Percentiles rank a stretch among this genome's conserved stretches.
These are phyloP conservation scores for Uria aalge DNA, from an alignment of 2,113 vertebrate species.

Conservation along the genomic window DNA sequence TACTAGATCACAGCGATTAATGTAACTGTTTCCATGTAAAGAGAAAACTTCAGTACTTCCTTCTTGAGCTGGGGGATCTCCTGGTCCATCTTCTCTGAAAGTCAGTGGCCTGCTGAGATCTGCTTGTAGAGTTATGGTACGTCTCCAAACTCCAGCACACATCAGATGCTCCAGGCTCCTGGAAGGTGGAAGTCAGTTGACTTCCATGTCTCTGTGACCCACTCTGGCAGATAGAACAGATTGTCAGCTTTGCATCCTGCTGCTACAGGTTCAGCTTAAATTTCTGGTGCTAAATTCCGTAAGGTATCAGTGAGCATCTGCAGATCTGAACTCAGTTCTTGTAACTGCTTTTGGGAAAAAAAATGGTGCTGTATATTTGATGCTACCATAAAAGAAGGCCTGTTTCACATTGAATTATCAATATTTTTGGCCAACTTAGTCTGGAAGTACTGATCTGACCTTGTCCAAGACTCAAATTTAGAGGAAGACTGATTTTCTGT, in stretches of 20 bases:
- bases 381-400: neutral
- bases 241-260: neutral
- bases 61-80: neutral
- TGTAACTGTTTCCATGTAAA: neutral
- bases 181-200: neutral
- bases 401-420: neutral
- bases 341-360: neutral
- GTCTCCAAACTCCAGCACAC: neutral
- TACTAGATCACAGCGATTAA: neutral
- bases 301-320: neutral
- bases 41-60: neutral
- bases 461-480: neutral
- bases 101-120: neutral
- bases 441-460: neutral
- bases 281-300: neutral
- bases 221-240: neutral
- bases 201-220: neutral
- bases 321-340: neutral
- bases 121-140: neutral
- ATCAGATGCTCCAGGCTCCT: neutral
- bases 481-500: neutral
- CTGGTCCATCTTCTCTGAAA: neutral
- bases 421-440: neutral
- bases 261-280: neutral
- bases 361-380: neutral